Conservation (phyloP, 2,113 vertebrate species). For the Lophochroa leadbeateri region DNA sequence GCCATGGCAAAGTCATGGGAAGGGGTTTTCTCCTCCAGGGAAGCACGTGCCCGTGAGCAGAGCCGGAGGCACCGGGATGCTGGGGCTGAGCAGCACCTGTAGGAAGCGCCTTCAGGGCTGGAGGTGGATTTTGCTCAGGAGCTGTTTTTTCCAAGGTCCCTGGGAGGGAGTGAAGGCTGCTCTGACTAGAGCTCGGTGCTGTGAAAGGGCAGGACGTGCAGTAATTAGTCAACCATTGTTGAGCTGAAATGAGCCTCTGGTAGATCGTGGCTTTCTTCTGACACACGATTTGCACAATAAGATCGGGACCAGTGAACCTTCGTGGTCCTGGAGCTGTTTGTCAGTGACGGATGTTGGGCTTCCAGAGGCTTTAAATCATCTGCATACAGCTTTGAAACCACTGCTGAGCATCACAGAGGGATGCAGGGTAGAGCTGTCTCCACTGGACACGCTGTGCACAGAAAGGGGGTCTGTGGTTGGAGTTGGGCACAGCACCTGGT, state of each 20-base stretch:
- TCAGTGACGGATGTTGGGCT: neutral
- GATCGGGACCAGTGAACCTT: accelerated
- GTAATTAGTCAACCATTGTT: neutral
- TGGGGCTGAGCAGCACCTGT: neutral
- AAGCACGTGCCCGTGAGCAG: accelerated
- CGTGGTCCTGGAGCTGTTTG: accelerated
- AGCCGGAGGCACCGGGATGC: accelerated
- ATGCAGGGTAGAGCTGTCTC: neutral
- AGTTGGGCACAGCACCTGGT: neutral
- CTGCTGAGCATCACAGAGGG: too few relatives aligned
- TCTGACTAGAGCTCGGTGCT: neutral
- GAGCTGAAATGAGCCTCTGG: neutral
- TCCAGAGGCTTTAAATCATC: too few relatives aligned
- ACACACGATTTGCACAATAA: neutral
- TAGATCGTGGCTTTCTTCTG: neutral
- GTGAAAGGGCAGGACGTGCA: neutral
- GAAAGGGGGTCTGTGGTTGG: neutral
- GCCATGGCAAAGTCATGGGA: neutral
- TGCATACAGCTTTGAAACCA: too few relatives aligned
- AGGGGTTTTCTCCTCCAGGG: neutral
- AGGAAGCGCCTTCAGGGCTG: neutral
- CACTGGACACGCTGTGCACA: neutral
- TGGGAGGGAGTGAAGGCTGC: neutral
- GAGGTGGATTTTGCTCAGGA: neutral
- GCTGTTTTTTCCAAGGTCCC: neutral